Evolutionary conservation across 2,797 vertebrate genomes (phyloP).

Genomic region (Microctenopoma stevenorrisi): DNA sequence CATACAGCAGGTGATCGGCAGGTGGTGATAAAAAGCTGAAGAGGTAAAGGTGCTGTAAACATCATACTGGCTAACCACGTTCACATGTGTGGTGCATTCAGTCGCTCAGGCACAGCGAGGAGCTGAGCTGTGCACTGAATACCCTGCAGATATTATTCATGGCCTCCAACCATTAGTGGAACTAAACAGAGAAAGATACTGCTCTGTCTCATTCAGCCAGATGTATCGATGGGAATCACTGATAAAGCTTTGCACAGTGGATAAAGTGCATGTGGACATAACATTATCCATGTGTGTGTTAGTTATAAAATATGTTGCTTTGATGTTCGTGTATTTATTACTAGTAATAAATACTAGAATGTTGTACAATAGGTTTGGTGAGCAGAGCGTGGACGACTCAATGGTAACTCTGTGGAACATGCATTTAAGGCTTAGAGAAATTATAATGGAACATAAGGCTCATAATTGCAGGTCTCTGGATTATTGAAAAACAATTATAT

Average conservation of each 20-base stretch:
- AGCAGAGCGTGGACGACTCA: neutral
- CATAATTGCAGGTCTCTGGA: slow-evolving; percentile 10
- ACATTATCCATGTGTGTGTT: neutral
- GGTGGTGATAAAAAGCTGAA: slow-evolving; percentile 20
- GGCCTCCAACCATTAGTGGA: slow-evolving; percentile 22
- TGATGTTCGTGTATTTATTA: neutral
- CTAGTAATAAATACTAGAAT: neutral
- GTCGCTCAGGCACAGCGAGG: slow-evolving; percentile 29
- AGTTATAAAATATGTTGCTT: neutral
- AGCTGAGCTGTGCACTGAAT: slow-evolving; percentile 32
- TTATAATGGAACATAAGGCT: slow-evolving; percentile 24
- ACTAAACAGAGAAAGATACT: neutral
- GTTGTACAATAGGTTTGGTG: neutral
- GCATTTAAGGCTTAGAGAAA: slow-evolving; percentile 14
- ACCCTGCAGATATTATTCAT: slow-evolving; percentile 28
- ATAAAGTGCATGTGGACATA: neutral
- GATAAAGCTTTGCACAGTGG: neutral
- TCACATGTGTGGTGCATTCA: slow-evolving; percentile 35
- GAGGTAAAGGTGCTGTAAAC: slow-evolving; percentile 5
- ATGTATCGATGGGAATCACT: neutral
- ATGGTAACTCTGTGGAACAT: slow-evolving; percentile 5
- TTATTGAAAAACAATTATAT: slow-evolving; percentile 5
- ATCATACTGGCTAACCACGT: neutral
- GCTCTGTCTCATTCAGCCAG: neutral
- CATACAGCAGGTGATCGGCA: slow-evolving; percentile 11